Base-by-base conservation (phyloP, 1,140 invertebrate species). In the Neocloeon triangulifer region DNA sequence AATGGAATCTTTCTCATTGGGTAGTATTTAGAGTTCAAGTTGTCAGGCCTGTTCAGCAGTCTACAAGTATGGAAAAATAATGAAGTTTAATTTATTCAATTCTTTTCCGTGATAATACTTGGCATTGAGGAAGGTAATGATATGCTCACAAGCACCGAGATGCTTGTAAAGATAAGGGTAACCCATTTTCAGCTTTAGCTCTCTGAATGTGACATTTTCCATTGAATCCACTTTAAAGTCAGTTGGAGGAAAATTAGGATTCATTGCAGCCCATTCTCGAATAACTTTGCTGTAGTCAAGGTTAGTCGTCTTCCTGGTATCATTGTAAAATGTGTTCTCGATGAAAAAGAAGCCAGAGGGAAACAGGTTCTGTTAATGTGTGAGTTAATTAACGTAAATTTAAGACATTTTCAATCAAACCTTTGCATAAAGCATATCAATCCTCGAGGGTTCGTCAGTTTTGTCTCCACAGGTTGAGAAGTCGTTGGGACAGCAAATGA, bases 81-180 rank as follows among this genome's bases (percentile, higher is more conserved):
- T n/a, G n/a, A n/a, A n/a, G n/a, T n/a, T n/a, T n/a, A n/a, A n/a
- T n/a, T n/a, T n/a, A n/a, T n/a, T n/a, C n/a, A n/a, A n/a, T n/a
- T n/a, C n/a, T n/a, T n/a, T n/a, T n/a, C n/a, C n/a, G n/a, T n/a
- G n/a, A n/a, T n/a, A n/a, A n/a, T n/a, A 61, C 66, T 64, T 61
- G 4, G 66, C 56, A 49, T 84, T 73, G 6, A 65, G 69, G 40
- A 89, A 73, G 1, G 70, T 57, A 42, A 89, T 62, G 1, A 86
- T 44, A 52, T 91, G 85, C 50, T 89, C 81, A 54, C 85, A 89
- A 42, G 70, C 64, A n/a, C 81, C 82, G 50, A 84, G 77, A 54
- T 86, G 81, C 19, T 75, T 56, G 54, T 84, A 89, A 4, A 85
- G 60, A 62, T 78, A 76, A 1, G 79, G 77, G 44, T 69, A 68